Conservation (phyloP, 2,797 vertebrate genomes). For the Molothrus ater region DNA sequence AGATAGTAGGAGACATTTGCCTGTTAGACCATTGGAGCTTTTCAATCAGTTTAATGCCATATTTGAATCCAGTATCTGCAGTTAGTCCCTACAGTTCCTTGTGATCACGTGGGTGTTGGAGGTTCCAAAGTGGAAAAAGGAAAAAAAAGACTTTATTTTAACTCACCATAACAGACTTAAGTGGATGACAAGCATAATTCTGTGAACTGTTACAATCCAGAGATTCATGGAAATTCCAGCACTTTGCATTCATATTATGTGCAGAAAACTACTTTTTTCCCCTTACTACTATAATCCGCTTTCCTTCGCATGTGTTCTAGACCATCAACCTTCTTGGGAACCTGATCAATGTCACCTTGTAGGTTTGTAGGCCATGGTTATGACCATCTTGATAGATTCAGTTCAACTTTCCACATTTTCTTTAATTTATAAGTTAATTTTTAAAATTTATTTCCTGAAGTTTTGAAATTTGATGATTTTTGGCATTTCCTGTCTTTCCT, state of each 20-base stretch:
- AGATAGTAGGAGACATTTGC: background rate
- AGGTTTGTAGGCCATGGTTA: background rate
- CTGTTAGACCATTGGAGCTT: background rate
- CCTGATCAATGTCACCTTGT: background rate
- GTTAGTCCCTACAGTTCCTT: background rate
- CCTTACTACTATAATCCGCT: background rate
- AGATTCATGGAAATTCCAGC: background rate
- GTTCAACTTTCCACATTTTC: background rate
- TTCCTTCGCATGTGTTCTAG: background rate
- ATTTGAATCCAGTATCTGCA: background rate
- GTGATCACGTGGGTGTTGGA: background rate
- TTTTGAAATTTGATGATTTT: background rate
- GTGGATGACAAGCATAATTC: background rate
- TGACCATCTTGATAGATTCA: background rate
- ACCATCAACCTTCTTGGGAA: background rate
- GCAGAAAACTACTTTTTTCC: rapidly evolving
- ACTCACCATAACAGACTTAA: background rate
- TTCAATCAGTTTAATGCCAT: background rate
- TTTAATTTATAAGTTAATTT: background rate
- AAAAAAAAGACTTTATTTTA: background rate
- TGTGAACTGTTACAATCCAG: background rate
- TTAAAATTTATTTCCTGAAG: background rate
- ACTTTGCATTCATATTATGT: background rate
- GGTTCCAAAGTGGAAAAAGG: background rate
- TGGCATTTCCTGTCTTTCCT: background rate